A percentile compares a stretch with the other conserved stretches of the same genome.
Conservation (phyloP, 2,797 vertebrate genomes). For the Rhynchonycteris naso region DNA sequence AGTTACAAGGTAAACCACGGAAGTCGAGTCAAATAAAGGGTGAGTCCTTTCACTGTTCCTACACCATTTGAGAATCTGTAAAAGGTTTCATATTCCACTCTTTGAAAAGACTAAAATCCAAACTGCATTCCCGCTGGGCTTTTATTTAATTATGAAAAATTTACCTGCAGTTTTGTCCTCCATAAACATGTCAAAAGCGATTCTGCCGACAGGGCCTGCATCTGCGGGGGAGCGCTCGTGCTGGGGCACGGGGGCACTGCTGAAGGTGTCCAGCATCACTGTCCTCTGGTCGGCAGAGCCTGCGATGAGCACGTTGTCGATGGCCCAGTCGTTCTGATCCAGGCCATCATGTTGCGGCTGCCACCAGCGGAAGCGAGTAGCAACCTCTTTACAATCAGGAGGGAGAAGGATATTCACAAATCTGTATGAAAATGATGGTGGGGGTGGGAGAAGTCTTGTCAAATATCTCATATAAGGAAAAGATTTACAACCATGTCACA, state of each 20-base stretch:
- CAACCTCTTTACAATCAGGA: constrained; percentile 91
- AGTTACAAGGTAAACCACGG: background rate
- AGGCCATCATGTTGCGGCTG: constrained; percentile 96
- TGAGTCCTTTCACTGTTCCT: background rate
- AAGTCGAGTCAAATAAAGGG: background rate
- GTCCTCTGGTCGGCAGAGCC: constrained; percentile 93
- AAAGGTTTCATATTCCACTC: background rate
- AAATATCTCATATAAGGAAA: background rate
- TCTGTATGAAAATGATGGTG: constrained; percentile 82
- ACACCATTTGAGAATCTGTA: background rate
- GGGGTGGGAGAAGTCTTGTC: background rate
- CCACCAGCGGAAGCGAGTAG: constrained; percentile 98
- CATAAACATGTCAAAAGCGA: constrained; percentile 87
- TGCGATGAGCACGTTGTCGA: constrained; percentile 96
- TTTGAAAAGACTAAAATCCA: background rate
- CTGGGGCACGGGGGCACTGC: constrained; percentile 92
- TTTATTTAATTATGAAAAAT: background rate
- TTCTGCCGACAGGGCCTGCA: constrained; percentile 88
- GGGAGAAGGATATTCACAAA: constrained; percentile 98
- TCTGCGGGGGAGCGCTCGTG: constrained; percentile 95
- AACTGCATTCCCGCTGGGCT: background rate
- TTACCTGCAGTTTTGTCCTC: constrained; percentile 90
- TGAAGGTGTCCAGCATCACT: constrained; percentile 97
- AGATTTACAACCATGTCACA: background rate
- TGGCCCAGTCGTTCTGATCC: constrained; percentile 97